Evolutionary conservation across 2,797 vertebrate species (phyloP), one percentile per base, ranked within the genome.

Genomic region (Menidia menidia): DNA sequence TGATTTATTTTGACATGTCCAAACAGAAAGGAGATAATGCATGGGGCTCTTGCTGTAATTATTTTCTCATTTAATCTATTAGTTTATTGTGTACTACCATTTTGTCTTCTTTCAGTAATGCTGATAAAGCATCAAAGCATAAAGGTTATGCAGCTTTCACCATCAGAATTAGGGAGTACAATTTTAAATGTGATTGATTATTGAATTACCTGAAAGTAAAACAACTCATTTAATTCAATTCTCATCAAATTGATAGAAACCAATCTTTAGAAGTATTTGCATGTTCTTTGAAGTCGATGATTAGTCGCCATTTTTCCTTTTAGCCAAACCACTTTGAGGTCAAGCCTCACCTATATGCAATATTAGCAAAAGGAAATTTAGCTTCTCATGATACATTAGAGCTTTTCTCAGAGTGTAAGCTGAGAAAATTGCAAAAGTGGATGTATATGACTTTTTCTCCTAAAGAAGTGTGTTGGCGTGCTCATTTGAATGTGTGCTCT

Each of bases 401-500:
- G 32, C 39, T 75, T 71, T 80, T 77, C 48, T 70, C 32, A 62
- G 66, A 78, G 70, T 77, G 71, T 60, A 77, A 53, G 31, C 65
- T 72, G 39, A 80, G 73, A 63, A 78, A 85, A 73, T 52, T 75
- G 60, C 32, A 64, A 73, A 75, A 15, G 43, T 81, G 70, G 67
- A 76, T 58, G 41, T 41, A 30, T 50, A 48, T 31, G 11, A 48
- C 65, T 69, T 60, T 73, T 73, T 47, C 31, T 10, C 77, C 74
- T 43, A 39, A 72, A 81, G 67, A 75, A 73, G 42, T 73, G 69
- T 39, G 62, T 89, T 64, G 77, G 70, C 79, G 68, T 78, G 71
- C 83, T 80, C 76, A 81, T 91, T 89, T 88, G 74, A 89, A 87
- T 86, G 73, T 78, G 91, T 71, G 83, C 82, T 81, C 73, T 89